phyloP scores from a whole-genome alignment of 37 sponge, comb jelly and placozoan species.

The Spongia lamella region DNA sequence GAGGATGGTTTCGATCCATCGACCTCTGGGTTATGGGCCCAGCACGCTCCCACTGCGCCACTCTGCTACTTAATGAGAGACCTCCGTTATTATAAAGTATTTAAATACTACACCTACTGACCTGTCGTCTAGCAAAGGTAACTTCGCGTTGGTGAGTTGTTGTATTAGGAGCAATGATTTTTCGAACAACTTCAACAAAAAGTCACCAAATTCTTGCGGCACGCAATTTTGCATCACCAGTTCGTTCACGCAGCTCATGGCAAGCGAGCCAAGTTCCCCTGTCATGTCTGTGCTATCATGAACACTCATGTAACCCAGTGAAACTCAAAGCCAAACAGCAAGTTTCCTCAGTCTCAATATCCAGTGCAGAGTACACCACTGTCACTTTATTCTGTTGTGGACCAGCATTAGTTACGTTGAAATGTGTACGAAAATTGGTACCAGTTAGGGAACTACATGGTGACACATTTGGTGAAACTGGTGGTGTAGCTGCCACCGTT shows the following conservation, averaged over 20 bases:
- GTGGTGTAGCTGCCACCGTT: conserved; percentile 52
- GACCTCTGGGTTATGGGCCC: conserved; percentile 75
- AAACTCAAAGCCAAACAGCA: conserved; percentile 45
- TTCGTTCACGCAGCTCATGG: conserved; percentile 80
- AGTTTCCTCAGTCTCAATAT: conserved; percentile 44
- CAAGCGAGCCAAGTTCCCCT: conserved; percentile 64
- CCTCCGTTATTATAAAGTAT: too few species aligned
- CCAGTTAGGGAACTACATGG: background rate
- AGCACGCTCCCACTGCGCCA: conserved; percentile 73
- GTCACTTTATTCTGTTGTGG: too few species aligned
- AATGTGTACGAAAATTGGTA: too few species aligned
- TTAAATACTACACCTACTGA: too few species aligned
- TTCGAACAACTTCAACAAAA: conserved; percentile 76
- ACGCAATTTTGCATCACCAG: conserved; percentile 70
- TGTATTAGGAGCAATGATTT: conserved; percentile 63
- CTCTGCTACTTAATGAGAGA: conserved; percentile 38
- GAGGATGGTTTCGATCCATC: conserved; percentile 70
- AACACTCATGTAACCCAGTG: conserved; percentile 66
- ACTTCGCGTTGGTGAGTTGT: conserved; percentile 53
- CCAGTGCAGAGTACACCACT: conserved; percentile 37
- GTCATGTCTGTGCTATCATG: conserved; percentile 38
- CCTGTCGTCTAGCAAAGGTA: conserved; percentile 68
- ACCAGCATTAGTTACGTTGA: too few species aligned
- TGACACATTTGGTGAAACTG: conserved; percentile 42
- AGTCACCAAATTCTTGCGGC: conserved; percentile 64